Conservation (phyloP, 1,140 invertebrate genomes). For the Episyrphus balteatus region DNA sequence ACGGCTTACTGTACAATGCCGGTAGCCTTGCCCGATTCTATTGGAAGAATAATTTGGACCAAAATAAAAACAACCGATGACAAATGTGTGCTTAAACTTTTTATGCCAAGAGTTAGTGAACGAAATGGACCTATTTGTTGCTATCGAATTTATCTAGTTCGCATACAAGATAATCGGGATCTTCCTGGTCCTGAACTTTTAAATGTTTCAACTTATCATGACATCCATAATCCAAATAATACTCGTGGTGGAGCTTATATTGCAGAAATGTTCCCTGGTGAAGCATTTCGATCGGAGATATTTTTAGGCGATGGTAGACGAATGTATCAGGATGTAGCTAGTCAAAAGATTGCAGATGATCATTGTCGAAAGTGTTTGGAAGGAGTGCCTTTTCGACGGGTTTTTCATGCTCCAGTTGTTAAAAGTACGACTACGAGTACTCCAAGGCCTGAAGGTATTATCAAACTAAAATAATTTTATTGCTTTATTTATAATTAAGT, state of each 20-base stretch:
- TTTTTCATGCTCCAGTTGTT: neutral
- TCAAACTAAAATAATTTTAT: too few species aligned
- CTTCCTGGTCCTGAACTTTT: conserved; percentile 56
- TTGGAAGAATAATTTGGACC: conserved; percentile 53
- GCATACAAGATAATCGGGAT: conserved; percentile 53
- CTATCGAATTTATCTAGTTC: conserved; percentile 66
- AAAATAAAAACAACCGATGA: conserved; percentile 54
- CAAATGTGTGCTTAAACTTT: conserved; percentile 57
- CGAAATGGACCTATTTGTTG: conserved; percentile 80
- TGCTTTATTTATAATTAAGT: too few species aligned
- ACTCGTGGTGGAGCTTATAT: conserved; percentile 60
- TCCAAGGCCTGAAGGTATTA: too few species aligned
- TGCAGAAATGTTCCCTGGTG: conserved; percentile 65
- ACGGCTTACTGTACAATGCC: conserved; percentile 50
- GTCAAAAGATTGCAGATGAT: conserved; percentile 15
- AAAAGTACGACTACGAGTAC: conserved; percentile 1
- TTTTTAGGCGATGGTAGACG: conserved; percentile 52
- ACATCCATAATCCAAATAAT: conserved; percentile 48
- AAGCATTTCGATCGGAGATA: conserved; percentile 45
- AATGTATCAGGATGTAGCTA: conserved; percentile 15
- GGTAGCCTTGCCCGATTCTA: conserved; percentile 53
- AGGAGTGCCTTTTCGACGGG: conserved; percentile 11
- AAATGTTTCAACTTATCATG: conserved; percentile 54
- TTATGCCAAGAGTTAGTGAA: conserved; percentile 63
- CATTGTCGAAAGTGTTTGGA: conserved; percentile 24